Evolutionary conservation across 2,797 vertebrate species (phyloP), one percentile per base, ranked within the genome.

Genomic region (Valencia hispanica): DNA sequence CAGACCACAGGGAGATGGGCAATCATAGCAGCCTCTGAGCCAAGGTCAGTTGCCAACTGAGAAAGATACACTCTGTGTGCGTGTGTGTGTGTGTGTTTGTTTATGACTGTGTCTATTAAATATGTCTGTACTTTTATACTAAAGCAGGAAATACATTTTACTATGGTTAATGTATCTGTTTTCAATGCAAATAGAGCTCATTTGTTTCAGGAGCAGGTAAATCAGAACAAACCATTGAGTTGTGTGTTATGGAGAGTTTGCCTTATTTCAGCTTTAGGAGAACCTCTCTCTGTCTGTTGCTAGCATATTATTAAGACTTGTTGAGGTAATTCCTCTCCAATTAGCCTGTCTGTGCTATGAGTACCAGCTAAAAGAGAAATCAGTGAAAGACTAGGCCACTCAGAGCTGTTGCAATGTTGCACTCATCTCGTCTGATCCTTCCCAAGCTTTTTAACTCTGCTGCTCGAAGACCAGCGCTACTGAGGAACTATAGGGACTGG

Each of bases 271-370:
- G 84, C 45, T 83, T 74, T 72, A 83, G 81, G 74, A 84, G 85
- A 80, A 86, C 80, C 80, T n/a, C 78, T 84, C 85, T 89, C 86
- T 85, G 84, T 89, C 84, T 79, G 86, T 80, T 87, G 83, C 85
- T 75, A 66, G 84, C 74, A 57, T 82, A 82, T 89, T 86, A 91
- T 93, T 89, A 90, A 85, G 89, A 90, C 90, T 86, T 85, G 90
- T 93, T 90, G 90, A 93, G 90, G 85, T 93, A 93, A 91, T 92
- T 84, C 84, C 79, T 87, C 89, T 92, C 88, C 90, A 88, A 91
- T 92, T 92, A 93, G 84, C 80, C 78, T 84, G 79, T 86, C 82
- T 88, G 84, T 83, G 88, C 85, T 83, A 90, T 66, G 84, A 94
- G 89, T 87, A 90, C 85, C 86, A 88, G 89, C 87, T 79, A 88